A percentile compares a stretch with the other conserved stretches of the same genome.
Evolutionary conservation across 1,140 invertebrate species (phyloP).

Genomic region (Yoshiicerus persimilis): DNA sequence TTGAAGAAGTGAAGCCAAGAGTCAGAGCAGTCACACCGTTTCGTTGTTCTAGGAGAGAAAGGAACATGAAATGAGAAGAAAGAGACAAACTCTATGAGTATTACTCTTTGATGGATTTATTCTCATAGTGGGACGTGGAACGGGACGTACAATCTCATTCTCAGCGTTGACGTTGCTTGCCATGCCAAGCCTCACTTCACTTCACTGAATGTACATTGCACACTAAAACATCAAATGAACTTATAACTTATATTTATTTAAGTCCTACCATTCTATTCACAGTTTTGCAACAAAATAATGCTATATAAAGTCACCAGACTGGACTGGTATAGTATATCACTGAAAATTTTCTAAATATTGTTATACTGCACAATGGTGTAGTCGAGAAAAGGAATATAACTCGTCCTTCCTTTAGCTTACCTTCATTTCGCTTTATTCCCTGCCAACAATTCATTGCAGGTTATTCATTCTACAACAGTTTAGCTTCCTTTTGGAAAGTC

Average conservation of each 20-base stretch:
- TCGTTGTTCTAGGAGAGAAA: neutral
- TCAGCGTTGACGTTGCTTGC: neutral
- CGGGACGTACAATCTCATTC: neutral
- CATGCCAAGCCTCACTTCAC: neutral
- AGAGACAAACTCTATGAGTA: neutral
- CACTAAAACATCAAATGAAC: neutral
- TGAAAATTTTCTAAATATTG: no score
- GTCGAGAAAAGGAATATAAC: neutral
- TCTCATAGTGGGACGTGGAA: neutral
- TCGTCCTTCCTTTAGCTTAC: neutral
- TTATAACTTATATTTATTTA: neutral
- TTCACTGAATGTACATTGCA: neutral
- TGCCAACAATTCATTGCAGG: neutral
- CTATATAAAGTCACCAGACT: no score
- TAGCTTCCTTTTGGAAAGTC: neutral
- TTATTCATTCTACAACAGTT: neutral
- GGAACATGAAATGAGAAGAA: neutral
- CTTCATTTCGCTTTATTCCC: neutral
- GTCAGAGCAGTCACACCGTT: neutral
- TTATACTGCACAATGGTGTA: no score
- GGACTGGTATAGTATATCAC: no score
- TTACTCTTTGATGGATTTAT: slow-evolving; percentile 14
- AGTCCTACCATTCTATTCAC: neutral
- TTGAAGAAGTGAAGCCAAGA: neutral
- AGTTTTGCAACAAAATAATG: neutral